These are phyloP conservation scores for Bombus waltoni DNA, from an alignment of 1,140 invertebrate species.

Conservation along the genomic window DNA sequence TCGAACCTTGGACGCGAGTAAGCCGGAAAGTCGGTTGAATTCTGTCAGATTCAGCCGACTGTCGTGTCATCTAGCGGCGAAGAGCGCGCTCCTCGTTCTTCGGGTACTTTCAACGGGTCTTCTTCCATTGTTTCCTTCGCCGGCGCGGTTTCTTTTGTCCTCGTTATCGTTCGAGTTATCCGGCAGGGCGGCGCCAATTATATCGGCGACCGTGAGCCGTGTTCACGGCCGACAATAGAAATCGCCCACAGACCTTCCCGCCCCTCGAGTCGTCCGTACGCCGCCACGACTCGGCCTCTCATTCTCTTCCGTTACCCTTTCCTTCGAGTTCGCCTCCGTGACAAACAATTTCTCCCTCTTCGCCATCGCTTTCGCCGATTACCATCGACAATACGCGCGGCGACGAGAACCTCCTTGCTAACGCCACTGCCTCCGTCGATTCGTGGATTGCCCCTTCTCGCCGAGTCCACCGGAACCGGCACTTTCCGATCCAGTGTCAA, in stretches of 20 bases:
- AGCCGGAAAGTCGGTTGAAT: slow-evolving; percentile 31
- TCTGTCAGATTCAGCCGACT: slow-evolving; percentile 56
- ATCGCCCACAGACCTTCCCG: slow-evolving; percentile 63
- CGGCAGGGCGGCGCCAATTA: slow-evolving; percentile 69
- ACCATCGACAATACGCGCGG: slow-evolving; percentile 46
- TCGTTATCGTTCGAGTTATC: slow-evolving; percentile 70
- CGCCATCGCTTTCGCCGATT: slow-evolving; percentile 26
- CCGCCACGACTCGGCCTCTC: neutral
- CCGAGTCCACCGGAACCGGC: too few relatives aligned
- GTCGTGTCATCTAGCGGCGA: slow-evolving; percentile 46
- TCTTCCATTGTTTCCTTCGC: slow-evolving; percentile 59
- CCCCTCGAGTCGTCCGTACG: neutral
- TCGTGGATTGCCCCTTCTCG: too few relatives aligned
- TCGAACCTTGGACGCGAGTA: neutral
- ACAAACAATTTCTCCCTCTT: slow-evolving; percentile 33
- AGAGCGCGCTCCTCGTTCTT: slow-evolving; percentile 35
- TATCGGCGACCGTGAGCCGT: slow-evolving; percentile 64
- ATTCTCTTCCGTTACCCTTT: neutral
- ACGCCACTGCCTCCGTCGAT: slow-evolving; percentile 5
- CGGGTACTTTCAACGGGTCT: slow-evolving; percentile 51
- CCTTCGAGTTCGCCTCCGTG: neutral
- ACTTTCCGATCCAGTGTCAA: neutral
- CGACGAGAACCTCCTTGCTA: slow-evolving; percentile 35
- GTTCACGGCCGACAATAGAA: slow-evolving; percentile 68
- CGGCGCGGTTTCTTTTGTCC: slow-evolving; percentile 61